A percentile compares a stretch with the other conserved stretches of the same genome.
Conservation (phyloP, 2,888 invertebrate species). For the Chrysolina oricalcia region DNA sequence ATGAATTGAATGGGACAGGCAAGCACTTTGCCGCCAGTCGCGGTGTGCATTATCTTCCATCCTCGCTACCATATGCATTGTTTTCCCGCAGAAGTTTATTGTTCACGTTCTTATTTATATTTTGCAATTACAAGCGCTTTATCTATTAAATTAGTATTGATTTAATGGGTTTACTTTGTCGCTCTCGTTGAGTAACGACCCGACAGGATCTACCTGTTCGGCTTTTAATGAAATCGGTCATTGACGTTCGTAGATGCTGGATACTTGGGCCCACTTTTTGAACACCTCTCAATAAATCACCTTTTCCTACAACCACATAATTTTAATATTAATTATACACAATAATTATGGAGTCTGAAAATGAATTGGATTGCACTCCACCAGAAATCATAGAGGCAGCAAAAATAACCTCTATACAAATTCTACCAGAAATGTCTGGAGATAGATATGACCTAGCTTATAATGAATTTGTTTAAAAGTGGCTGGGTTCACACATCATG, state of each 20-base stretch:
- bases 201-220: conserved; percentile 41
- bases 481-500: too few relatives aligned
- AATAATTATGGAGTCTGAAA: too few relatives aligned
- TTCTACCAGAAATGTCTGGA: too few relatives aligned
- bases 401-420: too few relatives aligned
- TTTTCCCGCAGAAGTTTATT: conserved; percentile 60
- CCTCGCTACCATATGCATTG: conserved; percentile 59
- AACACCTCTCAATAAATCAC: too few relatives aligned
- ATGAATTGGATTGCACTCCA: too few relatives aligned
- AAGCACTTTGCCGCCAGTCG: conserved; percentile 29
- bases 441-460: too few relatives aligned
- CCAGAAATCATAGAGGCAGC: too few relatives aligned
- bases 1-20: conserved; percentile 49
- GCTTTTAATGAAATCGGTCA: conserved; percentile 33
- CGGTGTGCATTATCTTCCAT: conserved; percentile 44
- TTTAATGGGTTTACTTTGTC: conserved; percentile 61
- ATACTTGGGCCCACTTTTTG: too few relatives aligned
- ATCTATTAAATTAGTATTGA: conserved; percentile 62
- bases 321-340: too few relatives aligned
- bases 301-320: too few relatives aligned
- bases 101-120: conserved; percentile 63
- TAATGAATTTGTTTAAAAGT: too few relatives aligned
- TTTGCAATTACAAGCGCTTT: conserved; percentile 63
- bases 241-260: conserved; percentile 4
- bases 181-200: conserved; percentile 51